These are phyloP conservation scores for Myiozetetes cayanensis DNA, from an alignment of 2,113 vertebrate genomes.

Conservation along the genomic window DNA sequence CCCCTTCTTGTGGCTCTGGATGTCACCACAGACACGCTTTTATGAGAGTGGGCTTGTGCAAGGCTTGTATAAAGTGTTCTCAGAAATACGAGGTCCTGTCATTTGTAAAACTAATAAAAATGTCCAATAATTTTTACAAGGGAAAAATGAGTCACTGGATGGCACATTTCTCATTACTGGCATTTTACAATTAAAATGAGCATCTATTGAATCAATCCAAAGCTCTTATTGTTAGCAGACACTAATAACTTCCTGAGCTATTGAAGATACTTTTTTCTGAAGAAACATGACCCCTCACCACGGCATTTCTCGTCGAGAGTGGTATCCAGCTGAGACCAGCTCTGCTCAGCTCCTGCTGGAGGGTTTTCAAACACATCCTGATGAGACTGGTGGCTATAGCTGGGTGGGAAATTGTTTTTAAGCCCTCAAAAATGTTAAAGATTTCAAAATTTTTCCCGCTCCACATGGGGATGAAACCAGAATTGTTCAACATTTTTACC, in stretches of 20 bases:
- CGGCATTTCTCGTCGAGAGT: slow-evolving; percentile 48
- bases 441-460: slow-evolving; percentile 69
- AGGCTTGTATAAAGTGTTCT: slow-evolving; percentile 65
- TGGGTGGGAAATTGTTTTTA: slow-evolving; percentile 65
- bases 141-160: slow-evolving; percentile 69
- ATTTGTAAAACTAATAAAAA: slow-evolving; percentile 69
- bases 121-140: slow-evolving; percentile 68
- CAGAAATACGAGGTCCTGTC: slow-evolving; percentile 64
- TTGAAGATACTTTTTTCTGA: slow-evolving; percentile 60
- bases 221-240: slow-evolving; percentile 68
- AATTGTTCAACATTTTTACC: slow-evolving; percentile 47
- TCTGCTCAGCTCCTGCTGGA: slow-evolving; percentile 67
- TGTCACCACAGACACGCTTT: slow-evolving; percentile 68
- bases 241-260: slow-evolving; percentile 67
- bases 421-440: slow-evolving; percentile 64
- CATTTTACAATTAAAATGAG: slow-evolving; percentile 64
- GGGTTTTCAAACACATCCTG: slow-evolving; percentile 61
- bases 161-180: slow-evolving; percentile 66
- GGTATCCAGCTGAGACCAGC: slow-evolving; percentile 65
- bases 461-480: slow-evolving; percentile 53
- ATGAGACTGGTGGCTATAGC: slow-evolving; percentile 59
- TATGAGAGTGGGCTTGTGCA: slow-evolving; percentile 66
- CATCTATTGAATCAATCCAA: slow-evolving; percentile 66
- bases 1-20: slow-evolving; percentile 61
- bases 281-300: slow-evolving; percentile 64